phyloP scores from a whole-genome alignment of 92 coral and sea anemone species.

The Porites evermanni region DNA sequence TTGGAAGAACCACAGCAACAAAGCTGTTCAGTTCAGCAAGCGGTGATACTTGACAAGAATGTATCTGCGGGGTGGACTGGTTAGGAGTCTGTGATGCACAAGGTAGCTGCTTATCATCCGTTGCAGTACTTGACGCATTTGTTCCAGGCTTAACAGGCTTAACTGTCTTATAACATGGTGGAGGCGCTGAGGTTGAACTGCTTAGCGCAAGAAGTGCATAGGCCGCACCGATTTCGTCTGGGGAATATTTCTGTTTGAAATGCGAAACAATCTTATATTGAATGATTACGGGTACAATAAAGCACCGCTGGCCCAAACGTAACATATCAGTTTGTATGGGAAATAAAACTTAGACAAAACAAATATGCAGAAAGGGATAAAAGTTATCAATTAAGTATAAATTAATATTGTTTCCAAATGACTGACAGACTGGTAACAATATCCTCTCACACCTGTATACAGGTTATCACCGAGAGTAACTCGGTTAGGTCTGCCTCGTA shows the following conservation, averaged over 20 bases:
- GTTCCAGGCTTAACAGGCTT: background rate
- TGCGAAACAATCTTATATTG: background rate
- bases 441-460: too few relatives aligned
- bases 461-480: too few relatives aligned
- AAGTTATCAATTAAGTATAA: too few relatives aligned
- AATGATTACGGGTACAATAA: too few relatives aligned
- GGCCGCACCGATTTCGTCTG: slow-evolving; percentile 52
- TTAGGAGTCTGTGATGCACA: background rate
- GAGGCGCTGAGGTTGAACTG: slow-evolving; percentile 31
- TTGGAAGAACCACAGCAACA: slow-evolving; percentile 23
- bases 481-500: too few relatives aligned
- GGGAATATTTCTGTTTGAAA: slow-evolving; percentile 30
- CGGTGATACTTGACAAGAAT: slow-evolving; percentile 40
- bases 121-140: background rate
- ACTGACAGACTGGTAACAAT: too few relatives aligned
- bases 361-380: too few relatives aligned
- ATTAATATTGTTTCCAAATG: too few relatives aligned
- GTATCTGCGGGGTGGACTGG: background rate
- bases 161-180: slow-evolving; percentile 4
- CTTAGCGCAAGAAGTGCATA: slow-evolving; percentile 43
- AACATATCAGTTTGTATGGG: too few relatives aligned
- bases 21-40: slow-evolving; percentile 31
- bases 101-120: background rate
- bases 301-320: too few relatives aligned
- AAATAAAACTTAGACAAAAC: too few relatives aligned